phyloP scores from a whole-genome alignment of 2,888 invertebrate genomes.

The Neoscelio sp. region DNA sequence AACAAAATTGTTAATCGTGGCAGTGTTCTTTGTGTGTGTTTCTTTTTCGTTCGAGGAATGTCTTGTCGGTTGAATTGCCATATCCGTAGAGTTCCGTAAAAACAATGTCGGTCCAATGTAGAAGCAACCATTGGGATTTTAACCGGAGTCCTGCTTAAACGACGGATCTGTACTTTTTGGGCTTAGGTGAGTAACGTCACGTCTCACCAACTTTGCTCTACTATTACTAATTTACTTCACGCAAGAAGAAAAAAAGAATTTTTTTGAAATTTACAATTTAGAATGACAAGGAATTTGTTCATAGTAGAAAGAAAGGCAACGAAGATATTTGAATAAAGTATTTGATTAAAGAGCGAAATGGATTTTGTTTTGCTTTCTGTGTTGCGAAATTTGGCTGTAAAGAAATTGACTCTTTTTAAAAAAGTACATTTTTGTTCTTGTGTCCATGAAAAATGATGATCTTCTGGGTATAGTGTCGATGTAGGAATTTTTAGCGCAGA shows the following conservation, averaged over 20 bases:
- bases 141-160: slow-evolving; percentile 79
- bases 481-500: slow-evolving; percentile 29
- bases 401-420: slow-evolving; percentile 14
- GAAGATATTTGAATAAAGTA: too few species aligned
- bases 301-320: too few species aligned
- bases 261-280: too few species aligned
- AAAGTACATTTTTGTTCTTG: not conserved
- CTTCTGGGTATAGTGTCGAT: slow-evolving; percentile 9
- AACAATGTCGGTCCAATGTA: slow-evolving; percentile 80
- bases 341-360: too few species aligned
- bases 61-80: slow-evolving; percentile 81
- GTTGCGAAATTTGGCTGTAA: too few species aligned
- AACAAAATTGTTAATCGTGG: slow-evolving; percentile 68
- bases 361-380: slow-evolving; percentile 5
- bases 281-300: too few species aligned
- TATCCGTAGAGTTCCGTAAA: slow-evolving; percentile 80
- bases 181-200: slow-evolving; percentile 82
- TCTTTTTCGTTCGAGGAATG: slow-evolving; percentile 79
- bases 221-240: slow-evolving; percentile 12
- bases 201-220: slow-evolving; percentile 72
- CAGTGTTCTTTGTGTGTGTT: slow-evolving; percentile 71
- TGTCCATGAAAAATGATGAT: not conserved
- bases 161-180: slow-evolving; percentile 79
- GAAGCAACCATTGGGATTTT: slow-evolving; percentile 80
- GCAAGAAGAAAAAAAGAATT: not conserved